Evolutionary conservation across 2,888 invertebrate genomes (phyloP).

Genomic region (Meloe dianella): DNA sequence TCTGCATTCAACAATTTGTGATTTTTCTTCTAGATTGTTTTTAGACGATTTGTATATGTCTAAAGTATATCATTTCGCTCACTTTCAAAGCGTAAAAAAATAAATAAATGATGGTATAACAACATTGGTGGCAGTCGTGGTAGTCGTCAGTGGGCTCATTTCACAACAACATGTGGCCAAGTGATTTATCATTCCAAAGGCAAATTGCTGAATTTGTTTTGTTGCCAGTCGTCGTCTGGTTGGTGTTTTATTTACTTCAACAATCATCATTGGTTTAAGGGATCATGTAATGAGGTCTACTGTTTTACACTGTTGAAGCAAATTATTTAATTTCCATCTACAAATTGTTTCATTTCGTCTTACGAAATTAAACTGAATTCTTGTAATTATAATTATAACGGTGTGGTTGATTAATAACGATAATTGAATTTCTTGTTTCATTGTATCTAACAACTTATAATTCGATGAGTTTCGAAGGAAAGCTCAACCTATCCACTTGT

Average conservation of each 20-base stretch:
- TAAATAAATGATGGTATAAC: constrained; percentile 50
- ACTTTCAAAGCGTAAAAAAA: constrained; percentile 50
- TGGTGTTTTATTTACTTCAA: constrained; percentile 55
- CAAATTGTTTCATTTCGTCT: constrained; percentile 48
- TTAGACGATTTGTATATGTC: constrained; percentile 38
- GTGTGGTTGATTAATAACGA: constrained; percentile 29
- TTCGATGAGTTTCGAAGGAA: constrained; percentile 27
- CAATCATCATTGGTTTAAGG: neutral
- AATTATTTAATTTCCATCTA: constrained; percentile 26
- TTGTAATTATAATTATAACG: constrained; percentile 32
- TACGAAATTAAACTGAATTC: constrained; percentile 39
- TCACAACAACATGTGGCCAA: constrained; percentile 56
- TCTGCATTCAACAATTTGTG: neutral
- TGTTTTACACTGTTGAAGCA: neutral
- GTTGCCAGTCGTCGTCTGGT: constrained; percentile 40
- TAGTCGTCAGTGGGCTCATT: constrained; percentile 25
- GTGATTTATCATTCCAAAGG: constrained; percentile 59
- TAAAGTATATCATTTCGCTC: constrained; percentile 48
- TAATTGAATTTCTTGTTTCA: neutral
- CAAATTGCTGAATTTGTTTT: constrained; percentile 60
- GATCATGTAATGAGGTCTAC: neutral
- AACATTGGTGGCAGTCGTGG: constrained; percentile 28
- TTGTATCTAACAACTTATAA: constrained; percentile 19
- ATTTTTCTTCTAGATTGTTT: constrained; percentile 4
- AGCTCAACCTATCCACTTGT: constrained; percentile 40